Evolutionary conservation across 2,888 invertebrate genomes (phyloP), one percentile per base, ranked within the genome.

Genomic region (Anagyrus pseudococci): DNA sequence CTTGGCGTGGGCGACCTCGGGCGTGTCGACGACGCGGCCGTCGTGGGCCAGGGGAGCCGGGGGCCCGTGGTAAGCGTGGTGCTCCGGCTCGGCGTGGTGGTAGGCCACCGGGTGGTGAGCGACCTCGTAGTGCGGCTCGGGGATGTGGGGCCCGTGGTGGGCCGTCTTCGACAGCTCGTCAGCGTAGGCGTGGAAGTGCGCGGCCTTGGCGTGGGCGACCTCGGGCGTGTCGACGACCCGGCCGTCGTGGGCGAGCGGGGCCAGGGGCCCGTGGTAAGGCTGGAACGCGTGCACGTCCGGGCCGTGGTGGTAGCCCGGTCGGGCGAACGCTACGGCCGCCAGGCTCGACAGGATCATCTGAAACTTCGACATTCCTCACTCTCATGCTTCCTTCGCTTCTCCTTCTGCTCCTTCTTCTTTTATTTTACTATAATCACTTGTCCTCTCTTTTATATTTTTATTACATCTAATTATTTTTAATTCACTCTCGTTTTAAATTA

Each of bases 1-100:
- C 64, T 79, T 79, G 46, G 78, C 78, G 63, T 77, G 75, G 22
- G 75, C 74, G 23, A 79, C 77, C 69, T 79, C 80, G 77, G 76
- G 75, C 0, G 78, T 79, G 65, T 79, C 79, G 49, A 75, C 64
- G 8, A 76, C 75, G 15, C 72, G 69, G 0, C 76, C 75, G 19
- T 75, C 77, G 53, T 76, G 74, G 1, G 69, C 76, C 13, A 77
- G 66, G 2, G 76, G 75, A 0, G 75, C 76, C 6, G 74, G 74
- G 1, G 75, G 75, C 7, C 77, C 77, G 22, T 76, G 75, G 62
- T 66, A 69, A 19, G 59, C 65, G 29, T 67, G 67, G 15, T 56
- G 60, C 22, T 58, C 60, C 15, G 67, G 58, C 20, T 50, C 69
- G 1, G 64, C 64, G 37, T 64, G 68, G 6, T 66, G 66, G 63